Percentiles rank a stretch among this genome's conserved stretches.
Evolutionary conservation across 2,113 vertebrate species (phyloP).

Genomic region (Silurus glanis): DNA sequence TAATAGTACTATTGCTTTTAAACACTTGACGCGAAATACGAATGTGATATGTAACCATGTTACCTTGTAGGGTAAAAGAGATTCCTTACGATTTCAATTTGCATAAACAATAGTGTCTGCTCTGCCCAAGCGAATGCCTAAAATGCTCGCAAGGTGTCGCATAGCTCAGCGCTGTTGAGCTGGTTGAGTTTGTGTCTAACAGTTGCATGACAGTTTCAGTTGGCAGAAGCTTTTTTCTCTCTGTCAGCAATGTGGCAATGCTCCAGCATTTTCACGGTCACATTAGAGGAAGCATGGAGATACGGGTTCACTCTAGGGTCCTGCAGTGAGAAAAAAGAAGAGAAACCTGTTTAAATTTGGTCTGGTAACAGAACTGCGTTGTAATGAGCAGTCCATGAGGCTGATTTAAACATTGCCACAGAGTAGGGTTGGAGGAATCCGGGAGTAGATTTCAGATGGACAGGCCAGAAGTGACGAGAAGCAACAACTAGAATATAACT

Average conservation of each 20-base stretch:
- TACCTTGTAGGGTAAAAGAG: conserved; percentile 23
- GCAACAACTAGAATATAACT: not conserved
- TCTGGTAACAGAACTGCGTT: not conserved
- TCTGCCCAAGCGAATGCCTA: conserved; percentile 15
- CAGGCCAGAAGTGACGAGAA: not conserved
- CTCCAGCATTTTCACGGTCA: conserved; percentile 25
- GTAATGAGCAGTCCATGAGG: not conserved
- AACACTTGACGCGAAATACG: not conserved
- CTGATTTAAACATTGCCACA: not conserved
- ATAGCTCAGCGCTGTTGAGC: not conserved
- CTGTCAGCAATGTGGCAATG: conserved; percentile 10
- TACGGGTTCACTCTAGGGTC: not conserved
- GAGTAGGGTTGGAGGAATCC: not conserved
- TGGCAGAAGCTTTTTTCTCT: conserved; percentile 8
- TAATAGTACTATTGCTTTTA: not conserved
- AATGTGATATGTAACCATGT: not conserved
- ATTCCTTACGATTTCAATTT: conserved; percentile 3
- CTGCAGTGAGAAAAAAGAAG: conserved; percentile 16
- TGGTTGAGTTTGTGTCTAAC: conserved; percentile 31
- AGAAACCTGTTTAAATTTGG: not conserved
- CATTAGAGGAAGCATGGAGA: not conserved
- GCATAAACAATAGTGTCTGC: conserved; percentile 37
- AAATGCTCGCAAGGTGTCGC: conserved; percentile 11
- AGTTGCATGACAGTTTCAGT: conserved; percentile 28
- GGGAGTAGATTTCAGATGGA: not conserved